Percentiles rank a stretch among this genome's conserved stretches.
These are phyloP conservation scores for Sebastes schlegelii DNA, from an alignment of 2,113 vertebrate species.

Conservation along the genomic window DNA sequence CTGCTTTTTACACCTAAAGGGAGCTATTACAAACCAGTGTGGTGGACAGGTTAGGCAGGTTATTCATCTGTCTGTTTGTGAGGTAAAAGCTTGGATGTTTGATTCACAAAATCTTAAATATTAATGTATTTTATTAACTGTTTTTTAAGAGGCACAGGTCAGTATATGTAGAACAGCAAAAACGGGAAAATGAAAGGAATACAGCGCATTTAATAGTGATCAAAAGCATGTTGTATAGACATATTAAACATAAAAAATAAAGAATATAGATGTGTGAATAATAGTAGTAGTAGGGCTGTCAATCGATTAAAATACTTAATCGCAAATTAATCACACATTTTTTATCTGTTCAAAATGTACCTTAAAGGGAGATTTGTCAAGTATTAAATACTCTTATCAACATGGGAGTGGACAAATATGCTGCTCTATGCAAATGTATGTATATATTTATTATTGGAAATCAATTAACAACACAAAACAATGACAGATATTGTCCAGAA, in stretches of 20 bases:
- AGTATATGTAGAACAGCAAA: background rate
- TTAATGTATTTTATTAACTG: background rate
- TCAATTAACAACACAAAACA: too few species aligned
- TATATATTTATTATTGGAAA: too few species aligned
- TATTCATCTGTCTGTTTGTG: background rate
- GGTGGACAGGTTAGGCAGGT: background rate
- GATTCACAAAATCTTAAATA: background rate
- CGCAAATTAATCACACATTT: too few species aligned
- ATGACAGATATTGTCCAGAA: too few species aligned
- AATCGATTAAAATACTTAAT: too few species aligned
- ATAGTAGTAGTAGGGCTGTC: too few species aligned
- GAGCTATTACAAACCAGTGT: background rate
- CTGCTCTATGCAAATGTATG: too few species aligned
- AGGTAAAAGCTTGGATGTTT: background rate
- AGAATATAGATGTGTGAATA: background rate
- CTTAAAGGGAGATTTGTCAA: too few species aligned
- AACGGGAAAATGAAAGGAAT: background rate
- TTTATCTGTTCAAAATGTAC: too few species aligned
- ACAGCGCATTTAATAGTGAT: background rate
- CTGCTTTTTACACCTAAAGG: conserved; percentile 35
- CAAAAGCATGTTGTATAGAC: too few species aligned
- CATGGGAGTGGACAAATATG: too few species aligned
- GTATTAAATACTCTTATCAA: too few species aligned
- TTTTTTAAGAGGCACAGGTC: background rate
- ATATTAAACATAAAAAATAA: background rate